These are phyloP conservation scores for Sialia sialis DNA, from an alignment of 2,113 vertebrate genomes.

Conservation along the genomic window DNA sequence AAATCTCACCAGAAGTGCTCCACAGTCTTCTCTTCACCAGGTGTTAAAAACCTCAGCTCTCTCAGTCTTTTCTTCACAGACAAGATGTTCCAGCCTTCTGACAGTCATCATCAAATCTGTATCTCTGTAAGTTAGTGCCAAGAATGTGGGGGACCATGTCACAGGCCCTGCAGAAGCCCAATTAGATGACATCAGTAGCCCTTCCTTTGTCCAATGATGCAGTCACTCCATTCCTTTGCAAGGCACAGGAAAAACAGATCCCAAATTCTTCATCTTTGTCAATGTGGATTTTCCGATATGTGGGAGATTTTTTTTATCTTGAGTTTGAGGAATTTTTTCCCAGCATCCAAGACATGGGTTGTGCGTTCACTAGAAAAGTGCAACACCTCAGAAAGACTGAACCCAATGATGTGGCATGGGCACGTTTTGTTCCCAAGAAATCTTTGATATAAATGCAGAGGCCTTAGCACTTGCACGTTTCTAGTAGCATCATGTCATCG, in stretches of 20 bases:
- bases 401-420: not conserved
- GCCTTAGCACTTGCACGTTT: not conserved
- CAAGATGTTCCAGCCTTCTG: not conserved
- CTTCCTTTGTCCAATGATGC: not conserved
- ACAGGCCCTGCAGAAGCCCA: not conserved
- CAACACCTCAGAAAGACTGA: not conserved
- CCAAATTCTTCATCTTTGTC: not conserved
- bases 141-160: not conserved
- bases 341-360: not conserved
- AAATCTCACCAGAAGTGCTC: not conserved
- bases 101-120: not conserved
- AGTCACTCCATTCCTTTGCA: not conserved
- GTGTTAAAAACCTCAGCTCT: fast-evolving
- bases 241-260: not conserved
- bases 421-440: not conserved
- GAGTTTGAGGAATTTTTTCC: not conserved
- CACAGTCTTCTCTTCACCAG: not conserved
- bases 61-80: not conserved
- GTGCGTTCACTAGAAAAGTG: not conserved
- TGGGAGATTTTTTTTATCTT: not conserved
- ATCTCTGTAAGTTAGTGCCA: not conserved
- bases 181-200: not conserved
- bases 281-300: not conserved
- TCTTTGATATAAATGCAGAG: not conserved
- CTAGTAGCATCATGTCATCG: not conserved